Evolutionary conservation across 2,797 vertebrate species (phyloP).

Genomic region (Mormyrus proboscirostris): DNA sequence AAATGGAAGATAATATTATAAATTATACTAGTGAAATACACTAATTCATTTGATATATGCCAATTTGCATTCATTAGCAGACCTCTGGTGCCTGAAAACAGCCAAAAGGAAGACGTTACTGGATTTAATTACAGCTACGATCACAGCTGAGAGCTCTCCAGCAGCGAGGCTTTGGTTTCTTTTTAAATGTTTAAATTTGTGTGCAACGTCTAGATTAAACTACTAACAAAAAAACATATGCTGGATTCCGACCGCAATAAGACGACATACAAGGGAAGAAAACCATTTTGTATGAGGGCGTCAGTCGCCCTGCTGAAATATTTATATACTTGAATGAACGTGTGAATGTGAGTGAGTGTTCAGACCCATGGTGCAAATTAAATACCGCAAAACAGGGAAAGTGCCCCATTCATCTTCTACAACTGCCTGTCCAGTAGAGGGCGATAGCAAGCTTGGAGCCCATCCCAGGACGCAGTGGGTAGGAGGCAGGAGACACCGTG

Average conservation of each 20-base stretch:
- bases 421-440: not conserved
- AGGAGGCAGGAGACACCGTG: not conserved
- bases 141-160: constrained; percentile 27
- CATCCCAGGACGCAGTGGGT: not conserved
- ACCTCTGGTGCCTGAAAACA: constrained; percentile 33
- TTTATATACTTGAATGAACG: not conserved
- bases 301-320: not conserved
- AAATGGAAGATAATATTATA: not conserved
- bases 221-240: not conserved
- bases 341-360: not conserved
- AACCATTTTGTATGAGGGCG: not conserved
- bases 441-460: not conserved
- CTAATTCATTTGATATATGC: not conserved
- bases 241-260: not conserved
- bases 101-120: constrained; percentile 48
- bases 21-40: constrained; percentile 16
- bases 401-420: not conserved
- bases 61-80: constrained; percentile 12
- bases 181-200: not conserved
- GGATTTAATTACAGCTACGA: constrained; percentile 50
- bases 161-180: not conserved
- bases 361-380: not conserved
- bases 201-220: not conserved
- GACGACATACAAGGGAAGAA: not conserved
- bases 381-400: not conserved